A percentile compares a stretch with the other conserved stretches of the same genome.
Evolutionary conservation across 2,797 vertebrate species (phyloP).

Genomic region (Natrix natrix): DNA sequence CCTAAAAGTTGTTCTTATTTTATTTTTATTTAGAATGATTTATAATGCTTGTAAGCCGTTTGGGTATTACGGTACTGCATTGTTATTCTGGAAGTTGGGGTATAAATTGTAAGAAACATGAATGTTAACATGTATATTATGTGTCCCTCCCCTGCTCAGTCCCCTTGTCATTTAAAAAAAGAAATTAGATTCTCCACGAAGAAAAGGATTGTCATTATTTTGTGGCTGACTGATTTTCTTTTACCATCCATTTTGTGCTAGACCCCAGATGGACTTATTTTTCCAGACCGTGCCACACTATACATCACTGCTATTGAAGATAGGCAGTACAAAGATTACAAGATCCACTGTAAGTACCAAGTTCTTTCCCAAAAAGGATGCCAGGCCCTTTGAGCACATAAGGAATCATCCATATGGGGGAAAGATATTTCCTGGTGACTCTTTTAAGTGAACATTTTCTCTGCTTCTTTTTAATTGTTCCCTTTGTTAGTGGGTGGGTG

Average conservation of each 20-base stretch:
- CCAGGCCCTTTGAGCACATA: not conserved
- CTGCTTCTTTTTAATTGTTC: not conserved
- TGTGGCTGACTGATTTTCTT: not conserved
- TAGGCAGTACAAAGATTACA: conserved; percentile 94
- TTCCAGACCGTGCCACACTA: conserved; percentile 89
- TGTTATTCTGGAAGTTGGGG: not conserved
- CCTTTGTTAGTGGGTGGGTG: not conserved
- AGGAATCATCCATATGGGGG: not conserved
- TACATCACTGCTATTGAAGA: conserved; percentile 93
- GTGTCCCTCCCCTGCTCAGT: not conserved
- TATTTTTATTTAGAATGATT: not conserved
- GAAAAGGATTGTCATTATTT: not conserved
- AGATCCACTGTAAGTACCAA: conserved; percentile 88
- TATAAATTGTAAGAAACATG: not conserved
- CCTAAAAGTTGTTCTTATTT: not conserved
- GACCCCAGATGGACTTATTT: conserved; percentile 91
- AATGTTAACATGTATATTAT: not conserved
- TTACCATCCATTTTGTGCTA: conserved; percentile 41
- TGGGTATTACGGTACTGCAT: not conserved
- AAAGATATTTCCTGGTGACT: not conserved
- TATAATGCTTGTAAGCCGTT: not conserved
- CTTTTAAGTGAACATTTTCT: not conserved
- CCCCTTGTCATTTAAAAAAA: no score
- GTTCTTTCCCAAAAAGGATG: not conserved
- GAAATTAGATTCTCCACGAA: not conserved